Evolutionary conservation across 2,888 invertebrate species (phyloP), one percentile per base, ranked within the genome.

Genomic region (Athalia circularis): DNA sequence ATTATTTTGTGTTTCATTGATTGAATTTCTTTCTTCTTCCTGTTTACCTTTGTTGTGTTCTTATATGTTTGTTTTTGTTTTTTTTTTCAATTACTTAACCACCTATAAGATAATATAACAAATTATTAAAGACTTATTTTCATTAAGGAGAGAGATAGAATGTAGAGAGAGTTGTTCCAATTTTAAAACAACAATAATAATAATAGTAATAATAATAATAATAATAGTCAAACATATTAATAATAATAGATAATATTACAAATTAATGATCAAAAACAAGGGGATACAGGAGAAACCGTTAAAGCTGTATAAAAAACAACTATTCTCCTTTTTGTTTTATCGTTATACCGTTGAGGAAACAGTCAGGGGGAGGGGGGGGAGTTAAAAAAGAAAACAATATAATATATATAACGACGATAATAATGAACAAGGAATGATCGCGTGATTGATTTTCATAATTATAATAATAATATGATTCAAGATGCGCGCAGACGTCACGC

Each of bases 1-100:
- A 29, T 29, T 29, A 29, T 29, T 29, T 29, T 29, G 29, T 29
- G 29, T 29, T 29, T 29, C 7, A 7, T 11, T 54, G 9, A 6
- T 54, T 7, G 3, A 5, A n/a, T 67, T 52, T 50, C 43, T 64
- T 43, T 8, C 7, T 9, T 6, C 11, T 50, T 13, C 15, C n/a
- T 50, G 6, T 50, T 7, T 7, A 13, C 6, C 15, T 67, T 50
- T 13, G 3, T 13, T 13, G 47, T 6, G 11, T 59, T 70, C 47
- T 70, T 45, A n/a, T 15, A 3, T 13, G 6, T 61, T 61, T 61
- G 7, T 13, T 61, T 61, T 5, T 62, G 13, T 62, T 62, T 29
- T 62, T 29, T 3, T 13, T 1, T 77, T 77, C 62, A 78, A 75
- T 75, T 57, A 78, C 75, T 75, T 75, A 54, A 78, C 48, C 74